Conservation (phyloP, 1,140 invertebrate genomes). For the Drosophila navojoa region DNA sequence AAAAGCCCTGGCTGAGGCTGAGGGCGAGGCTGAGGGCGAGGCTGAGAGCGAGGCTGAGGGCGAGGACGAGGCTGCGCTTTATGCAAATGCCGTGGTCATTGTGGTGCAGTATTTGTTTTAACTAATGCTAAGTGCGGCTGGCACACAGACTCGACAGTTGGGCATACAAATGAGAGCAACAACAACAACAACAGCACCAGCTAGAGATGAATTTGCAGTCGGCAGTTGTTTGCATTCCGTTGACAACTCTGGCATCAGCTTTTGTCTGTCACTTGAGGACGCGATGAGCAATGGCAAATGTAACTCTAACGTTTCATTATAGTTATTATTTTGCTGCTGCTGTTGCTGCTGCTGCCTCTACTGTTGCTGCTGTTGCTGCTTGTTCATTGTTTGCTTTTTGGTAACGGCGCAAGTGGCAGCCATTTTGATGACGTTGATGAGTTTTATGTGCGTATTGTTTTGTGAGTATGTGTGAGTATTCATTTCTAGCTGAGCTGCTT, state of each 20-base stretch:
- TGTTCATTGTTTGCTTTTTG: conserved; percentile 43
- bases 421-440: conserved; percentile 75
- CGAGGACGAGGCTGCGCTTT: conserved; percentile 39
- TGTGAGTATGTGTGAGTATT: conserved; percentile 16
- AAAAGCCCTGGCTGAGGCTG: conserved; percentile 9
- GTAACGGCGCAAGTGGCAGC: conserved; percentile 28
- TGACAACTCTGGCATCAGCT: conserved; percentile 42
- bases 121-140: conserved; percentile 39
- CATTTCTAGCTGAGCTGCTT: conserved; percentile 51
- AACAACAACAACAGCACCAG: not conserved
- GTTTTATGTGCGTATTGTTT: conserved; percentile 51
- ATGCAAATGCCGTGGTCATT: conserved; percentile 67
- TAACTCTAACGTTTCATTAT: conserved; percentile 72
- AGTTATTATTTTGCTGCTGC: conserved; percentile 44
- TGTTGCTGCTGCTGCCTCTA: not conserved
- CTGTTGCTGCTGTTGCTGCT: not conserved
- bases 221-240: conserved; percentile 36
- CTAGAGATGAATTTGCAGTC: not conserved
- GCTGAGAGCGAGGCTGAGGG: too few species aligned
- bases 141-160: conserved; percentile 7
- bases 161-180: conserved; percentile 1
- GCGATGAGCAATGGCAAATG: conserved; percentile 46
- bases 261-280: conserved; percentile 53
- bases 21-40: not conserved
- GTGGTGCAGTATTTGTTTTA: conserved; percentile 42